Base-by-base conservation (phyloP, 2,797 vertebrate genomes). In the Sebastes taczanowskii region DNA sequence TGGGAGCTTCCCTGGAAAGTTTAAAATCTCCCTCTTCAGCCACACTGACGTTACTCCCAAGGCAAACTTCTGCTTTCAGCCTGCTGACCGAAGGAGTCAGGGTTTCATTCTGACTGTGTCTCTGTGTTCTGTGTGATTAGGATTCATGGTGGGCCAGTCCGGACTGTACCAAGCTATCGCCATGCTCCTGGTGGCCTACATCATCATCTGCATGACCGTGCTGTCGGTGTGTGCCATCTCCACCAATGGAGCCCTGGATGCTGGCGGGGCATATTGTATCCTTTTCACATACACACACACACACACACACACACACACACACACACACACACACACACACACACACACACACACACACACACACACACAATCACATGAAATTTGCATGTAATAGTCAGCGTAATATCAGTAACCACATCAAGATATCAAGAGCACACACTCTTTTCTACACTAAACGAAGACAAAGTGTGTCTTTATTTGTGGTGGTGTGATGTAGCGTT, bases 231-330 rank as follows among this genome's bases (percentile, higher is more conserved):
- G 97, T 11, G 97, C 97, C 76, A 97, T 98, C 38, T 98, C 97
- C 55, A 98, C 97, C 89, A 98, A 98, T 0, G 97, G 97, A 71
- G 97, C 97, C 0, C 92, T 98, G 91, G 97, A 98, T 14, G 97
- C 97, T 0, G 97, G 97, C 1, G 97, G 97, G 77, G 97, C 97
- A 42, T 98, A 98, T 85, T 97, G 97, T 98, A 98, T 98, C 96
- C 96, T 97, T 6, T 18, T 13, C 60, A 61, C 7, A 61, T 27
- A 52, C 11, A 71, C 13, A 58, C 25, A 58, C 29, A 49, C 25
- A 25, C n/a, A n/a, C n/a, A n/a, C n/a, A n/a, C n/a, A n/a, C n/a
- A n/a, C n/a, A n/a, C 59, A 61, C 7, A 61, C 25, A 52, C 60
- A 61, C 7, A 61, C 23, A 52, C 11, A 71, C 16, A 58, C 25